Conservation (phyloP, 2,113 vertebrate species). For the Polypterus senegalus region DNA sequence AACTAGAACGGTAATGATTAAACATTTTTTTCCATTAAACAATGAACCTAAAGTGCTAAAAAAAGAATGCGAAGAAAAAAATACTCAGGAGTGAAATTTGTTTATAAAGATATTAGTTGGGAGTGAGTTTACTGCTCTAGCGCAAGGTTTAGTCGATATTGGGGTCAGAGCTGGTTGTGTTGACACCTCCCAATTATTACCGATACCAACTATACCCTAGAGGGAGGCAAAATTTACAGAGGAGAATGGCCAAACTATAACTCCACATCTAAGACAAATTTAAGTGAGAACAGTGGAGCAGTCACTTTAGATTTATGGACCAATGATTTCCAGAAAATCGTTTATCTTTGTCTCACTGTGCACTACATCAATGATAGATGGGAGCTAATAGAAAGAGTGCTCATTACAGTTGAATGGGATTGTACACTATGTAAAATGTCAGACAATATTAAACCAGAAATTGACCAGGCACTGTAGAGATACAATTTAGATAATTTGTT, state of each 20-base stretch:
- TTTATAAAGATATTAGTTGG: no score
- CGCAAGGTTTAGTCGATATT: neutral
- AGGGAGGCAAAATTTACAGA: constrained; percentile 11
- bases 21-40: no score
- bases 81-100: no score
- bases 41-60: no score
- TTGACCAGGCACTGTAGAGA: no score
- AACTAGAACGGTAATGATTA: no score
- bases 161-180: constrained; percentile 11
- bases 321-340: constrained; percentile 8
- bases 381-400: constrained; percentile 8
- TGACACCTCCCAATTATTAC: constrained; percentile 8
- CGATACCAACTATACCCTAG: constrained; percentile 7
- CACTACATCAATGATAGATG: constrained; percentile 13
- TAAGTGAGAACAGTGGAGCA: constrained; percentile 5
- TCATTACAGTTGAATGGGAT: constrained; percentile 9
- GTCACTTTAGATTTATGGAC: constrained; percentile 13
- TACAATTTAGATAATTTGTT: neutral
- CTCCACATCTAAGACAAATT: constrained; percentile 5
- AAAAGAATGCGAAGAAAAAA: no score
- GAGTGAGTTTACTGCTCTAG: no score
- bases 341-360: constrained; percentile 7
- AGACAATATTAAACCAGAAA: neutral
- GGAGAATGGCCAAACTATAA: constrained; percentile 8
- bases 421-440: neutral